Base-by-base conservation (phyloP, 1,140 invertebrate genomes). In the Brachionus manjavacas region DNA sequence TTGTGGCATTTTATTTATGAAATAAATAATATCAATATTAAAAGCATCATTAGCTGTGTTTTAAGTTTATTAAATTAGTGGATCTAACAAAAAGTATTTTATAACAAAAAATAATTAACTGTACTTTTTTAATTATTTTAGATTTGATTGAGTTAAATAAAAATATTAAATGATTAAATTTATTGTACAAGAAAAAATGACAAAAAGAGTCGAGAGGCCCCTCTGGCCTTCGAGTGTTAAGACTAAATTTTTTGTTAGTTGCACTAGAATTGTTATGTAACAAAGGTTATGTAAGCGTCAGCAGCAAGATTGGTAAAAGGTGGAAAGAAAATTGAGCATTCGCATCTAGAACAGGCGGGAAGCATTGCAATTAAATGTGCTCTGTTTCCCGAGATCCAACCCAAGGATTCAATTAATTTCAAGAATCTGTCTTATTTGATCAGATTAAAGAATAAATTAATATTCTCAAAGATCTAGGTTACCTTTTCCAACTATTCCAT, bases 381-480 rank as follows among this genome's bases (percentile, higher is more conserved):
- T 60, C 52, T 60, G 52, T 23, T 60, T 60, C 52, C 52, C 52
- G n/a, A 60, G n/a, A 60, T 60, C 8, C n/a, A 9, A 8, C 16
- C 52, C 52, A 60, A 60, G 52, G 52, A 60, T 60, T 60, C 9
- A 60, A 60, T 60, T 60, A 60, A 20, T 60, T 68, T n/a, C 12
- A 64, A 4, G 9, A 64, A 64, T 64, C 66, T 68, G 66, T 68
- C 66, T 68, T 31, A 68, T 31, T 68, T 68, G 39, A 68, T 68
- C 66, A 68, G 31, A 68, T 68, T 31, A 39, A 7, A 35, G 66
- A 31, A 68, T 31, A 68, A 31, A 31, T 68, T 68, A 31, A 31
- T 39, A 28, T 31, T 31, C 31, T 68, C 66, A 31, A 39, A 39
- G 20, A 68, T 68, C 66, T 68, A 68, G 66, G 66, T 39, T 68